phyloP scores from a whole-genome alignment of 2,797 vertebrate genomes.

The Eulemur albifrons region DNA sequence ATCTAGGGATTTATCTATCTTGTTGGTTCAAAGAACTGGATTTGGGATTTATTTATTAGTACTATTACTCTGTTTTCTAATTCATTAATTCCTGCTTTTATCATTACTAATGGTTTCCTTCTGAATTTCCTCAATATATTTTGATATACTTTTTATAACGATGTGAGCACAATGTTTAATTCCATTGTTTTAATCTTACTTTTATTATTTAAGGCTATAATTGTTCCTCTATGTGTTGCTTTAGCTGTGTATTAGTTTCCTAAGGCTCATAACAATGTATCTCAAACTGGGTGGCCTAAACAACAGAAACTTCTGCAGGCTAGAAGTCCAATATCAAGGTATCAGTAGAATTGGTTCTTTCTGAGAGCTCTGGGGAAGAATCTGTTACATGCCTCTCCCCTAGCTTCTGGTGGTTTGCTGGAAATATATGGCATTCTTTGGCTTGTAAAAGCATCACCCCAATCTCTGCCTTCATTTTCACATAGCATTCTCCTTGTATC shows the following conservation, averaged over 20 bases:
- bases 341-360: not conserved
- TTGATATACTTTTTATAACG: not conserved
- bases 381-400: not conserved
- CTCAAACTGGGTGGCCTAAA: not conserved
- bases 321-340: not conserved
- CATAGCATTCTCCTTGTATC: not conserved
- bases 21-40: not conserved
- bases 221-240: not conserved
- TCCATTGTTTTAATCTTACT: not conserved
- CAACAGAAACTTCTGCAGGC: not conserved
- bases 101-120: not conserved
- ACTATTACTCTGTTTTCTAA: not conserved
- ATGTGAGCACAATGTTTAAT: not conserved
- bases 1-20: not conserved
- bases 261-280: not conserved
- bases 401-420: not conserved
- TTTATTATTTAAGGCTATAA: not conserved
- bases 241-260: not conserved
- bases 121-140: not conserved
- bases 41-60: not conserved
- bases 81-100: conserved; percentile 13
- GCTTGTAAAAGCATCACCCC: not conserved
- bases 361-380: not conserved
- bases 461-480: not conserved
- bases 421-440: not conserved